A percentile compares a stretch with the other conserved stretches of the same genome.
Evolutionary conservation across 2,888 invertebrate genomes (phyloP).

Genomic region (Drosophila limbata): DNA sequence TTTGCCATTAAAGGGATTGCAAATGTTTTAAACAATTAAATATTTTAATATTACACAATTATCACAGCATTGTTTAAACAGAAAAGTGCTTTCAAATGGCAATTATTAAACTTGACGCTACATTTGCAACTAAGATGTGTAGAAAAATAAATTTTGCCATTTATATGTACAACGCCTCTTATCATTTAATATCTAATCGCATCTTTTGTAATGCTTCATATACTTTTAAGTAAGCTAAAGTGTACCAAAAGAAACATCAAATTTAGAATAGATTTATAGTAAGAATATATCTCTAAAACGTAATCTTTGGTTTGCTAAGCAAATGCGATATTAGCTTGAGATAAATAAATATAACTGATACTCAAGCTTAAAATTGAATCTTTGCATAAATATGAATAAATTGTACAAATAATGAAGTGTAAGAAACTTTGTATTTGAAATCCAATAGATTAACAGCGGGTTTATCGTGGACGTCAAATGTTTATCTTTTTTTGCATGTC

Average conservation of each 20-base stretch:
- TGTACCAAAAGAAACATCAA: conserved; percentile 6
- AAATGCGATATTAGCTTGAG: neutral
- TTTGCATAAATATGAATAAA: conserved; percentile 16
- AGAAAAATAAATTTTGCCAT: neutral
- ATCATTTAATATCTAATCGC: conserved; percentile 22
- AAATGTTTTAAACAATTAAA: neutral
- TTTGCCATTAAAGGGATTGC: neutral
- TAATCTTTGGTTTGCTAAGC: conserved; percentile 9
- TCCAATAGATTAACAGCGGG: conserved; percentile 2
- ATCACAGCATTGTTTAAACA: neutral
- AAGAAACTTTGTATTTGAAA: conserved; percentile 10
- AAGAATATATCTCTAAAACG: conserved; percentile 10
- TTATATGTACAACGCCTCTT: conserved; percentile 9
- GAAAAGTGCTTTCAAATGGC: neutral
- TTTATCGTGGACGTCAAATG: conserved; percentile 8
- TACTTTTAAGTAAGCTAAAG: conserved; percentile 15
- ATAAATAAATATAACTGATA: neutral
- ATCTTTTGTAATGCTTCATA: conserved; percentile 15
- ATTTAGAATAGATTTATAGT: conserved; percentile 11
- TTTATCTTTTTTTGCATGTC: conserved; percentile 12
- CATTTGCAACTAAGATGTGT: conserved; percentile 6
- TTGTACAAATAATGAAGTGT: conserved; percentile 7
- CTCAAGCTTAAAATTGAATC: conserved; percentile 9
- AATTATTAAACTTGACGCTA: neutral
- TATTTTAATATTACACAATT: neutral